Percentiles rank a stretch among this genome's conserved stretches.
Evolutionary conservation across 2,797 vertebrate genomes (phyloP).

Genomic region (Rhinichthys osculus): DNA sequence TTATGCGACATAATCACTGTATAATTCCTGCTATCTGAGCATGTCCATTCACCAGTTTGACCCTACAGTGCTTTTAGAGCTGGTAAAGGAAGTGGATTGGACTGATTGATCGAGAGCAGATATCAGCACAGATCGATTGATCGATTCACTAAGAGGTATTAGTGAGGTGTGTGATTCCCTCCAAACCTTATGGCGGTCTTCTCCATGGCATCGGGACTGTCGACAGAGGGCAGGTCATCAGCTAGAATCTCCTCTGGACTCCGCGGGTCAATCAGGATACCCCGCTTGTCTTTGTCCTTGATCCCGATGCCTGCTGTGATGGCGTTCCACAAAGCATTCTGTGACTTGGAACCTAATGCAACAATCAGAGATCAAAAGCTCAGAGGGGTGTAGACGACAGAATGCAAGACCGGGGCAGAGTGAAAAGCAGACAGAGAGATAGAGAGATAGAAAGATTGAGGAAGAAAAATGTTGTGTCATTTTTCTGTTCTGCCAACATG

Average conservation of each 20-base stretch:
- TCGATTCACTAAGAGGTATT: neutral
- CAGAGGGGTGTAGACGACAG: conserved; percentile 21
- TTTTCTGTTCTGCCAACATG: conserved; percentile 5
- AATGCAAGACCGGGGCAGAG: conserved; percentile 14
- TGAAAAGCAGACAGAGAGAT: neutral
- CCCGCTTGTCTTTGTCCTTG: conserved; percentile 80
- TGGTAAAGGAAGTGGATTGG: neutral
- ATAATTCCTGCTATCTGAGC: neutral
- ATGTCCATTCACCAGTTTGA: conserved; percentile 29
- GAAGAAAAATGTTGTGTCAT: neutral
- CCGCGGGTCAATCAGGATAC: conserved; percentile 78
- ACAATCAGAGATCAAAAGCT: conserved; percentile 34
- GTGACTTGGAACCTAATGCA: conserved; percentile 87
- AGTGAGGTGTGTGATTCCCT: neutral
- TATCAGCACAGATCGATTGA: neutral
- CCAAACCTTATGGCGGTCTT: conserved; percentile 91
- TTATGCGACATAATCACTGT: conserved; percentile 39
- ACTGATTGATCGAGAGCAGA: neutral
- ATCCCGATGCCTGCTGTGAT: conserved; percentile 76
- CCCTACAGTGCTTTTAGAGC: conserved; percentile 4
- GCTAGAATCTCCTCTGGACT: conserved; percentile 89
- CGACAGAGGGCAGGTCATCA: conserved; percentile 83
- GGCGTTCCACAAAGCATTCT: conserved; percentile 87
- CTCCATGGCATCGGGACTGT: conserved; percentile 86
- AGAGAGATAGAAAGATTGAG: neutral